Evolutionary conservation across 2,113 vertebrate species (phyloP).

Genomic region (Chauna torquata): DNA sequence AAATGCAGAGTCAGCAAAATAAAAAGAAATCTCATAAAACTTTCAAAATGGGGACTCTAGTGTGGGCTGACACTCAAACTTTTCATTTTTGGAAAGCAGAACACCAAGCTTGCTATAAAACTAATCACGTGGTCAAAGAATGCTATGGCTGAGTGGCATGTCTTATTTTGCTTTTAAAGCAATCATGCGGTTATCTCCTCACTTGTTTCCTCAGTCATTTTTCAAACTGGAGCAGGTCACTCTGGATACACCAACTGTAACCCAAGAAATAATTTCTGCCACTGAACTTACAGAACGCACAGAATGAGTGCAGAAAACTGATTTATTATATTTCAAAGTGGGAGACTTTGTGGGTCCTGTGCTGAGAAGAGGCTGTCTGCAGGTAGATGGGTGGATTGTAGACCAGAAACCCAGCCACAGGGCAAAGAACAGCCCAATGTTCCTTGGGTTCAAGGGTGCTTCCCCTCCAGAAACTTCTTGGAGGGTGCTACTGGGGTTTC

Average conservation of each 20-base stretch:
- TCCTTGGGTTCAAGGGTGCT: too few species aligned
- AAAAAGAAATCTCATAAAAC: not conserved
- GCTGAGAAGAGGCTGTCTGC: not conserved
- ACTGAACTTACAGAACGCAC: not conserved
- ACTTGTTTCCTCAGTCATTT: not conserved
- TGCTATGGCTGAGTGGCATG: not conserved
- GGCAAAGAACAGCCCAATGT: not conserved
- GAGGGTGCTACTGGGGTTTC: not conserved
- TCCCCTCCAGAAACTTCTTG: not conserved
- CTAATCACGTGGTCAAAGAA: not conserved
- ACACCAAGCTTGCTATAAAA: not conserved
- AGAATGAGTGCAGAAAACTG: accelerated
- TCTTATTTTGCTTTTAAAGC: not conserved
- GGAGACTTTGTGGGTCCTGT: accelerated
- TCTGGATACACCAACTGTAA: not conserved
- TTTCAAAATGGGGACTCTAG: not conserved
- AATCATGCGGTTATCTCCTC: accelerated
- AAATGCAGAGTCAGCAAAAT: not conserved
- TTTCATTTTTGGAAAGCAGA: not conserved
- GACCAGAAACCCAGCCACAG: not conserved
- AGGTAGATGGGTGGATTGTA: not conserved
- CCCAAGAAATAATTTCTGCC: not conserved
- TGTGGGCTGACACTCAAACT: not conserved
- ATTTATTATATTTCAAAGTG: not conserved
- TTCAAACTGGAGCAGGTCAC: not conserved